Conservation (phyloP, 2,113 vertebrate genomes). For the Poicephalus gulielmi region DNA sequence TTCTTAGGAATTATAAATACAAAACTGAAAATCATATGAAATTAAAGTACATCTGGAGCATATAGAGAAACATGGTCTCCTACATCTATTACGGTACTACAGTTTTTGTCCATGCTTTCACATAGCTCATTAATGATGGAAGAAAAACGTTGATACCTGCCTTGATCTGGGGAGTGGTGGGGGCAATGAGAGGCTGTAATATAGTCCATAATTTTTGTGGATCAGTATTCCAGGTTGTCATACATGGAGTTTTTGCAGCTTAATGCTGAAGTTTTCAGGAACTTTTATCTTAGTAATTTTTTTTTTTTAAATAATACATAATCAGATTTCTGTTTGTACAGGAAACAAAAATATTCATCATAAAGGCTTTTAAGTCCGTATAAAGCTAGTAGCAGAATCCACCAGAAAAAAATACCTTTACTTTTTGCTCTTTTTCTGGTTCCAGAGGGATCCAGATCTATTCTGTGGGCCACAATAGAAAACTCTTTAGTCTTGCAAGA, state of each 20-base stretch:
- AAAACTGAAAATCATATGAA: background rate
- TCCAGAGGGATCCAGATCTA: background rate
- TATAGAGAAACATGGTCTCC: background rate
- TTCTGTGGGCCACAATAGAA: background rate
- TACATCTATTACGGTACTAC: background rate
- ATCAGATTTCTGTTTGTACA: background rate
- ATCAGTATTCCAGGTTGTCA: background rate
- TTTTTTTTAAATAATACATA: background rate
- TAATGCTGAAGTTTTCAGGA: background rate
- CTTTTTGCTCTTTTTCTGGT: background rate
- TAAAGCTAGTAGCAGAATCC: background rate
- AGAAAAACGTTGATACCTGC: background rate
- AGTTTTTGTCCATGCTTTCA: background rate
- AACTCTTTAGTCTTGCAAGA: background rate
- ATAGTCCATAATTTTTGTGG: background rate
- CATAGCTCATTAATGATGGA: background rate
- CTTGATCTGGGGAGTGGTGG: fast-evolving
- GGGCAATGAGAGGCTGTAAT: background rate
- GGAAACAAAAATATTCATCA: background rate
- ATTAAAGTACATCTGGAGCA: background rate
- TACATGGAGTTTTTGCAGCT: background rate
- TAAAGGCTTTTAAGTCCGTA: background rate
- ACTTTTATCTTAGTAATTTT: background rate
- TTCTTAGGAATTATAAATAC: background rate
- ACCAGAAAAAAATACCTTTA: background rate